Base-by-base conservation (phyloP, 1,140 invertebrate genomes). In the Plodia interpunctella region DNA sequence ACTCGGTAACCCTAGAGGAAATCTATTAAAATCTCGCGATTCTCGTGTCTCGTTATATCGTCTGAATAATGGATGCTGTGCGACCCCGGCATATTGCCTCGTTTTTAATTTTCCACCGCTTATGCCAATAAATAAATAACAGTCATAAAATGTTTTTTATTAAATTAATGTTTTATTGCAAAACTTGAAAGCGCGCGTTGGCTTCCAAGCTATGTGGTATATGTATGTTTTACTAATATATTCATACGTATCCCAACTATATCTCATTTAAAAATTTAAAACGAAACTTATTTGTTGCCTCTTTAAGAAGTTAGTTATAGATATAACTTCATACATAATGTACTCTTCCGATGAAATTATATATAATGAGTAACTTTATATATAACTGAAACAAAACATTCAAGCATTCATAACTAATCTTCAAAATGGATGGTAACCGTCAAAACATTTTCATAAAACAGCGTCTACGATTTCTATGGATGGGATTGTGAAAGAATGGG, bases 51-150 rank as follows among this genome's bases (percentile, higher is more conserved):
- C 70, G 63, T 62, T 62, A 63, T 72, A 69, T 65, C 55, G 63
- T 51, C 56, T 78, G 73, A 78, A 78, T 78, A 78, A 78, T 78
- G 66, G 66, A 78, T 76, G 66, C 60, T 35, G 38, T 57, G 60
- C 65, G 58, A 63, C 54, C 21, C 73, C 54, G 65, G 65, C 59
- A 69, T 68, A 66, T 74, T 74, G 70, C 57, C 66, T 62, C 66
- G 60, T 75, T 75, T 78, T 78, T 76, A 76, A 76, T 76, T 76
- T 76, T 71, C 67, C 70, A 72, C 73, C 68, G 74, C 64, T 66
- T 65, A 72, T 60, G 63, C 68, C 66, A 72, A 74, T 74, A 74
- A 70, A 67, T 70, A 62, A 65, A 64, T 57, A 52, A 32, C 20
- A n/a, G 54, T 53, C 20, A 57, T 21, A 15, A 17, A 3, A 25